A percentile compares a stretch with the other conserved stretches of the same genome.
Evolutionary conservation across 2,113 vertebrate species (phyloP).

Genomic region (Cephalopterus ornatus): DNA sequence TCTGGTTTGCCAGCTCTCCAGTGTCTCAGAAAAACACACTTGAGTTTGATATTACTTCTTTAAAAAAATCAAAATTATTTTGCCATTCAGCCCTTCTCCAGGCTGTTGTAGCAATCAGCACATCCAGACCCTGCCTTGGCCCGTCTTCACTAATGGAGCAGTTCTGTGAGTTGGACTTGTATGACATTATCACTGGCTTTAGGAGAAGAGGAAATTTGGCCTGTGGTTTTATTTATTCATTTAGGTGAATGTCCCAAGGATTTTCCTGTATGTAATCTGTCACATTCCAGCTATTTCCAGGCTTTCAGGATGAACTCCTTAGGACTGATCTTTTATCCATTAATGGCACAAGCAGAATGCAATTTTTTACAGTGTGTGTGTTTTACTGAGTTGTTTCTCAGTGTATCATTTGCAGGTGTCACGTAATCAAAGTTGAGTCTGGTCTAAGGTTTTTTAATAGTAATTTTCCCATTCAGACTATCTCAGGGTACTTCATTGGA

Average conservation of each 20-base stretch:
- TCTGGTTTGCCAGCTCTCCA: neutral
- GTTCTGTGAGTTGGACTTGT: neutral
- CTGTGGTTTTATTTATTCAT: no score
- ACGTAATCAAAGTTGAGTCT: conserved; percentile 29
- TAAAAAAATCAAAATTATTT: neutral
- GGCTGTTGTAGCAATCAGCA: neutral
- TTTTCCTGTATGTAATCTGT: neutral
- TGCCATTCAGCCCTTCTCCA: neutral
- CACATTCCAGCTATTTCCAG: neutral
- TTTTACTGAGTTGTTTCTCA: neutral
- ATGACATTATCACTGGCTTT: neutral
- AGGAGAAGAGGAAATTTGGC: neutral
- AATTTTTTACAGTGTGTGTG: fast-evolving
- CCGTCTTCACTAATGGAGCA: fast-evolving
- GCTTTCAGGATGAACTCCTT: neutral
- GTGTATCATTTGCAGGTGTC: neutral
- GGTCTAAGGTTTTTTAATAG: neutral
- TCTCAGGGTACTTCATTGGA: neutral
- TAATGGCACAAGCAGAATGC: neutral
- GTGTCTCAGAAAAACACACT: neutral
- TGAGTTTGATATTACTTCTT: neutral
- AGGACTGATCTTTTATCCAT: neutral
- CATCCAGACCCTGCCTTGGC: neutral
- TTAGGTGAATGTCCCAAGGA: neutral
- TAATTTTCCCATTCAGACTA: neutral